Evolutionary conservation across 2,113 vertebrate genomes (phyloP), one percentile per base, ranked within the genome.

Genomic region (Antechinus stuartii): DNA sequence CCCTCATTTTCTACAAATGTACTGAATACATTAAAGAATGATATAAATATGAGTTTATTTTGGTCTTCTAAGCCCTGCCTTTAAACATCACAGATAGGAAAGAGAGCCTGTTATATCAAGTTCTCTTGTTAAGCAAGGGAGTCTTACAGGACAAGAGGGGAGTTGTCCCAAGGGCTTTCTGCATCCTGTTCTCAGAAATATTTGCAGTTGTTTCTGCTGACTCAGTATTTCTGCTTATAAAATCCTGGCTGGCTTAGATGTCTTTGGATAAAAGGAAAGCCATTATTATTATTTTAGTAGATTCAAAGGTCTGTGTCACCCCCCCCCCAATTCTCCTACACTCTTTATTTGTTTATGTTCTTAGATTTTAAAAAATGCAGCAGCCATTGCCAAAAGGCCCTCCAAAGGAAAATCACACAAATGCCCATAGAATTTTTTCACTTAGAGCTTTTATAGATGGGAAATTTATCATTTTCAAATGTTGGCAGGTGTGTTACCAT

Each of bases 151-250:
- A 92, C 10, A 94, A 53, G 12, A 35, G 24, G 93, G 53, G 2
- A 90, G 23, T 25, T 89, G 91, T 55, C 52, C 25, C 35, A 54
- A 54, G 53, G 53, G 52, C 23, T 14, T 91, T 54, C 91, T 25
- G 91, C 52, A 91, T 54, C 35, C 12, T 25, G 35, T 53, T 84
- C 68, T 84, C 68, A 84, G 68, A 25, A 91, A 95, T 94, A 96
- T 94, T 95, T 93, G 94, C 97, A 97, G 95, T 96, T 68, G 30
- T 46, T 97, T 97, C 92, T 97, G 97, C 95, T 91, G 90, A 57
- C 0, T 0, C 89, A 84, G 68, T 84, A 42, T 84, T 84, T 84
- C 68, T 22, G 35, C n/a, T 42, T 84, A 42, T 84, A 84, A 84
- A 84, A 42, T 84, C n/a, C 68, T 42, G n/a, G 6, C 35, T 42